These are phyloP conservation scores for Leucophenga maculata DNA, from an alignment of 2,888 invertebrate species.

Conservation along the genomic window DNA sequence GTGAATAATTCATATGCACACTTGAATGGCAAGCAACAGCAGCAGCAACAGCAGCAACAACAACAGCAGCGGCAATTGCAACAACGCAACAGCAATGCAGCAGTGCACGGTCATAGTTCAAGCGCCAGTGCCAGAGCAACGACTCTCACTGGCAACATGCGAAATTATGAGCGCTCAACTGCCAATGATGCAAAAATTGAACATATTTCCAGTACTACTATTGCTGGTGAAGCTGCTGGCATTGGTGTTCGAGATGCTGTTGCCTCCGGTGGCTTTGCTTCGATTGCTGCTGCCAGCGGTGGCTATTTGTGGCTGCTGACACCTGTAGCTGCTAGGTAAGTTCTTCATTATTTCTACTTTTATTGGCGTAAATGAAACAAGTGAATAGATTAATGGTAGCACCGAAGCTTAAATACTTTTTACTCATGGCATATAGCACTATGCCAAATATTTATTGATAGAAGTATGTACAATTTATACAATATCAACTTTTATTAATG, in stretches of 20 bases:
- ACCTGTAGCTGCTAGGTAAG: constrained; percentile 73
- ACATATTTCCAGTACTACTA: too few species aligned
- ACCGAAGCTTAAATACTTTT: too few species aligned
- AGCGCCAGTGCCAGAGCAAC: background rate
- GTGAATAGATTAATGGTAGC: too few species aligned
- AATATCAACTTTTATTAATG: too few species aligned
- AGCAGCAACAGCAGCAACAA: constrained; percentile 26
- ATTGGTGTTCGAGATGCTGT: constrained; percentile 23
- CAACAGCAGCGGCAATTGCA: constrained; percentile 19
- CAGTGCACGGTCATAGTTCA: constrained; percentile 7
- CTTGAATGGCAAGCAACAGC: constrained; percentile 36
- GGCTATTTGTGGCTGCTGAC: constrained; percentile 72
- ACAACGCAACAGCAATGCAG: background rate
- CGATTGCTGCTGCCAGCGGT: constrained; percentile 35
- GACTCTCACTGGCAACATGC: background rate
- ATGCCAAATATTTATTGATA: too few species aligned
- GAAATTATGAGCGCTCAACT: background rate
- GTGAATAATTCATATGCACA: constrained; percentile 50
- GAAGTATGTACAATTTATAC: too few species aligned
- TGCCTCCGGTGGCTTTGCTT: constrained; percentile 35
- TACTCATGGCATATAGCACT: too few species aligned
- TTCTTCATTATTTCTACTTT: too few species aligned
- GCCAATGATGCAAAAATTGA: background rate
- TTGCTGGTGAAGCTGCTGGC: background rate
- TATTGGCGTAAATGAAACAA: too few species aligned